These are phyloP conservation scores for Drosophila bocki DNA, from an alignment of 1,140 invertebrate genomes.

Conservation along the genomic window DNA sequence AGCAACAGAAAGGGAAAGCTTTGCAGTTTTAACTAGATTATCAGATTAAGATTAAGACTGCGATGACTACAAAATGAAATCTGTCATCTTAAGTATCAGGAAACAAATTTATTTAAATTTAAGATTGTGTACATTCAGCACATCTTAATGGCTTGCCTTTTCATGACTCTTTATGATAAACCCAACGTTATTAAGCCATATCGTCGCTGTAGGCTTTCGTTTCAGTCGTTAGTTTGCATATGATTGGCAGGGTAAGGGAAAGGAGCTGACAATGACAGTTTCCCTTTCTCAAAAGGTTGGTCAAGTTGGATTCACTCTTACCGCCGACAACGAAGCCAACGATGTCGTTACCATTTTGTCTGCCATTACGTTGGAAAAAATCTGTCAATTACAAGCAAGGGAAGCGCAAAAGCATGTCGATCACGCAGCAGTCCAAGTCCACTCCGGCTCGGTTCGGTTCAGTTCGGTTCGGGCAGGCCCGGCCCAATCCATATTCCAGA, in stretches of 20 bases:
- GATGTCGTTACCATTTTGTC: constrained; percentile 70
- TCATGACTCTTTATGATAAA: not conserved
- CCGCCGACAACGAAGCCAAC: constrained; percentile 35
- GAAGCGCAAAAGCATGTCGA: constrained; percentile 78
- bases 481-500: constrained; percentile 10
- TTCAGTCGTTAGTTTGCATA: constrained; percentile 35
- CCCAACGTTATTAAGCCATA: constrained; percentile 5
- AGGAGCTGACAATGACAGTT: constrained; percentile 14
- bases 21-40: not conserved
- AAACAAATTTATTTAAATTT: not conserved
- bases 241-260: constrained; percentile 30
- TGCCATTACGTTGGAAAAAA: constrained; percentile 70
- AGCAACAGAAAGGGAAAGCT: no score
- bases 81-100: not conserved
- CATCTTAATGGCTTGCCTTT: not conserved
- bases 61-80: not conserved
- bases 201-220: constrained; percentile 1
- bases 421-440: constrained; percentile 44
- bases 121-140: not conserved
- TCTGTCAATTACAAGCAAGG: constrained; percentile 76
- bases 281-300: constrained; percentile 15
- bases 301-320: constrained; percentile 34
- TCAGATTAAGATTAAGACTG: not conserved
- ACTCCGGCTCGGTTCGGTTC: constrained; percentile 15
- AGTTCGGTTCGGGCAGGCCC: constrained; percentile 11